These are phyloP conservation scores for Centropus unirufus DNA, from an alignment of 2,113 vertebrate genomes.

Conservation along the genomic window DNA sequence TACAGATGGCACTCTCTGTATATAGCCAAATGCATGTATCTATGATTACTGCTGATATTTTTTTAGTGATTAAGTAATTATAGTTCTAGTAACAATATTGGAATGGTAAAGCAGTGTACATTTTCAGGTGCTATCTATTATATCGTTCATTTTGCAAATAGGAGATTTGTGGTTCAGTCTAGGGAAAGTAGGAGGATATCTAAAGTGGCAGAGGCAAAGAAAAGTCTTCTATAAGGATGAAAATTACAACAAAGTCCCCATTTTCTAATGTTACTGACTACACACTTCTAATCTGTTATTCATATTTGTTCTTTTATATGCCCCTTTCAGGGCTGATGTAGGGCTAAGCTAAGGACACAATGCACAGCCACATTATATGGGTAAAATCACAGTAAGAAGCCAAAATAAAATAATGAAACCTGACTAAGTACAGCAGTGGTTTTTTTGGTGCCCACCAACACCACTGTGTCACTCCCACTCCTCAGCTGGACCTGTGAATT, in stretches of 20 bases:
- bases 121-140: neutral
- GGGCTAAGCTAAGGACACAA: neutral
- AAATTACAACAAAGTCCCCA: neutral
- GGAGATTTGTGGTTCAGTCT: neutral
- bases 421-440: neutral
- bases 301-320: neutral
- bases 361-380: neutral
- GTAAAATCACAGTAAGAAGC: slow-evolving; percentile 11
- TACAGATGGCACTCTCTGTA: neutral
- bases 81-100: neutral
- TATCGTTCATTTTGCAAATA: neutral
- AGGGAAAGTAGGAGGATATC: neutral
- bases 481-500: neutral
- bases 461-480: too few species aligned
- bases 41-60: neutral
- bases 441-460: neutral
- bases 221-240: neutral
- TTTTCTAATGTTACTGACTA: neutral
- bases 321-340: neutral
- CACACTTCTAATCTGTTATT: neutral
- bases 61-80: slow-evolving; percentile 6
- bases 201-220: neutral
- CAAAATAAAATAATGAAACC: neutral
- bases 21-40: neutral
- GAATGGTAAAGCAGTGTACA: neutral